Percentiles rank a stretch among this genome's conserved stretches.
phyloP scores from a whole-genome alignment of 2,888 invertebrate species.

The Lasioglossum oenotherae region DNA sequence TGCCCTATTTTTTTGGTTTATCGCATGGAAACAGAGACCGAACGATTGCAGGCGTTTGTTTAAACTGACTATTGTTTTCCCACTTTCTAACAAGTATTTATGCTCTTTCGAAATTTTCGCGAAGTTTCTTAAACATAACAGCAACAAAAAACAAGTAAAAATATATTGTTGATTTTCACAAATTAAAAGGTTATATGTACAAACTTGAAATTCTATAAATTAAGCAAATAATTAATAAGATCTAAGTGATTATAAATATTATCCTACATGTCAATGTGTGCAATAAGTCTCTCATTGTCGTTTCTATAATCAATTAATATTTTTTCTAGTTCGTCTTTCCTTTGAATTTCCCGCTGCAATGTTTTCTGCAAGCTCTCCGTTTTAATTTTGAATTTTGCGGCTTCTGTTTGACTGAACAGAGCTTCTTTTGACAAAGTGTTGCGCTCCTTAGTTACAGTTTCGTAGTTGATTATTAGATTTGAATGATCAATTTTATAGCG shows the following conservation, averaged over 20 bases:
- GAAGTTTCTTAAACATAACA: constrained; percentile 70
- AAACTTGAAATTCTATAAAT: not conserved
- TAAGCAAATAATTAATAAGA: not conserved
- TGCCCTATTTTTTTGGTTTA: constrained; percentile 69
- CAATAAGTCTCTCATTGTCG: constrained; percentile 59
- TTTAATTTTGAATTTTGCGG: constrained; percentile 71
- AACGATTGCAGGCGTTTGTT: constrained; percentile 76
- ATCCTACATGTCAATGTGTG: constrained; percentile 36
- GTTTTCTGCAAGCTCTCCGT: constrained; percentile 67
- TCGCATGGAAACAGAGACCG: constrained; percentile 70
- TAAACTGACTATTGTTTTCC: constrained; percentile 66
- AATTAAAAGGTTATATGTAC: not conserved
- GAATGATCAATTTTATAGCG: constrained; percentile 69
- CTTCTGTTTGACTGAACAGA: constrained; percentile 69
- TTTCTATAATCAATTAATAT: constrained; percentile 66
- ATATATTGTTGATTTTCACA: not conserved
- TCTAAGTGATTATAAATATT: not conserved
- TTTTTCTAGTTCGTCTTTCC: constrained; percentile 66
- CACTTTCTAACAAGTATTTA: constrained; percentile 70
- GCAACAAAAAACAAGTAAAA: not conserved
- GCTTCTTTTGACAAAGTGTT: constrained; percentile 73
- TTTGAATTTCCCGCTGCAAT: constrained; percentile 52
- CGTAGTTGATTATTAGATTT: constrained; percentile 72
- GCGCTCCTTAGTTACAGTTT: constrained; percentile 71
- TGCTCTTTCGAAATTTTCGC: constrained; percentile 77